Conservation (phyloP, 1,140 invertebrate genomes). For the Pseudomyrmex concolor region DNA sequence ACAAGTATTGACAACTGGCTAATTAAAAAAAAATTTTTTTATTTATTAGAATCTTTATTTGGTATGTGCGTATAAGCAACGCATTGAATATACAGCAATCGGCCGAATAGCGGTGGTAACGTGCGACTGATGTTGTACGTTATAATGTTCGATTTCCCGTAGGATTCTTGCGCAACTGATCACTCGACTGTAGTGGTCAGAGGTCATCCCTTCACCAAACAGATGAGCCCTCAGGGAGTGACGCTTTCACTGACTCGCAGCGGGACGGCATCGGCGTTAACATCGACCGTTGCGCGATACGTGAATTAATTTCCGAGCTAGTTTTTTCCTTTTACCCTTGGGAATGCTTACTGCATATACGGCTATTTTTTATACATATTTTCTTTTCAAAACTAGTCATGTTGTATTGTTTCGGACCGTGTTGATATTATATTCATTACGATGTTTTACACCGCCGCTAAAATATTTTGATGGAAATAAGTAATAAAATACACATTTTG, state of each 20-base stretch:
- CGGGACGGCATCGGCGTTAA: conserved; percentile 30
- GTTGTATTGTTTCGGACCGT: background rate
- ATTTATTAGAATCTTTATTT: too few species aligned
- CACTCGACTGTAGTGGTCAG: conserved; percentile 20
- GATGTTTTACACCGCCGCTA: background rate
- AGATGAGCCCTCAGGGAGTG: conserved; percentile 67
- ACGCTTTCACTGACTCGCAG: conserved; percentile 55
- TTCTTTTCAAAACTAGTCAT: background rate
- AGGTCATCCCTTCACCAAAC: conserved; percentile 65
- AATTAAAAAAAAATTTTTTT: too few species aligned
- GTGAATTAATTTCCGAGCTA: conserved; percentile 46
- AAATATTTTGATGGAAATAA: background rate
- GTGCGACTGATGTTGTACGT: conserved; percentile 55
- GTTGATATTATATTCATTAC: too few species aligned
- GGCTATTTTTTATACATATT: conserved; percentile 6
- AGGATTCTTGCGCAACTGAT: conserved; percentile 69
- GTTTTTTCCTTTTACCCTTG: background rate
- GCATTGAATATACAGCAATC: conserved; percentile 9
- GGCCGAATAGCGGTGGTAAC: conserved; percentile 25
- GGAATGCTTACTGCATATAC: conserved; percentile 32
- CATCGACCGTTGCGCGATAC: conserved; percentile 45
- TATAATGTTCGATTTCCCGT: conserved; percentile 66
- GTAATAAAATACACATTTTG: background rate
- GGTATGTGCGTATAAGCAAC: too few species aligned
- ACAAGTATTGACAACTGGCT: too few species aligned